Evolutionary conservation across 1,140 invertebrate species (phyloP), one percentile per base, ranked within the genome.

Genomic region (Geopemphigus sp.): DNA sequence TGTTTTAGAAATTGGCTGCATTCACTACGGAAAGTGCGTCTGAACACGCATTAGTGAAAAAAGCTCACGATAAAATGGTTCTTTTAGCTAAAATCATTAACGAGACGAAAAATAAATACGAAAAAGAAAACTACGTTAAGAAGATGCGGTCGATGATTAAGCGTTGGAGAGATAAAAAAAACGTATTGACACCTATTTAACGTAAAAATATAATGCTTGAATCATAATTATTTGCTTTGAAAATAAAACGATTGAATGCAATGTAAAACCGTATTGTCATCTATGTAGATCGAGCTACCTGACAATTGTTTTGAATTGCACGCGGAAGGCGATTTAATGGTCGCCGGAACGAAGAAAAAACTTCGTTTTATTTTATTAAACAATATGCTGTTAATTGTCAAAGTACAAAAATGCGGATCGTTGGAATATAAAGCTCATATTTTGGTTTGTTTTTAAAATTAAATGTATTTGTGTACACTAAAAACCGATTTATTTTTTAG

Each of bases 301-400:
- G 26, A 78, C 57, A 78, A 63, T 78, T 78, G 57, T 78, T 78
- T 78, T 61, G 74, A 78, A 63, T 45, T 78, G 11, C 22, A 63
- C 19, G 74, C 74, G 14, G 74, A 78, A 63, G 57, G 74, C 57
- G 57, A 78, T 47, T 50, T 78, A 32, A 45, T 26, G 56, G 47
- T 61, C 17, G 24, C 57, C 10, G 74, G 74, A 59, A 78, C 74
- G 22, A 78, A 78, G 22, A 78, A 78, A 26, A 78, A 78, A 29
- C 32, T 78, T 19, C 74, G 24, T 63, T 22, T 78, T n/a, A 63
- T 78, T 63, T 19, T 78, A 78, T 63, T 78, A 10, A 78, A 78
- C 74, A 78, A 78, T 63, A 54, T 63, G 32, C 19, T 78, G 29
- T 78, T 78, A 56, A 78, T 78, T 12, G 57, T 32, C 39, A 78